Conservation (phyloP, 1,140 invertebrate species). For the Diploscapter pachys region DNA sequence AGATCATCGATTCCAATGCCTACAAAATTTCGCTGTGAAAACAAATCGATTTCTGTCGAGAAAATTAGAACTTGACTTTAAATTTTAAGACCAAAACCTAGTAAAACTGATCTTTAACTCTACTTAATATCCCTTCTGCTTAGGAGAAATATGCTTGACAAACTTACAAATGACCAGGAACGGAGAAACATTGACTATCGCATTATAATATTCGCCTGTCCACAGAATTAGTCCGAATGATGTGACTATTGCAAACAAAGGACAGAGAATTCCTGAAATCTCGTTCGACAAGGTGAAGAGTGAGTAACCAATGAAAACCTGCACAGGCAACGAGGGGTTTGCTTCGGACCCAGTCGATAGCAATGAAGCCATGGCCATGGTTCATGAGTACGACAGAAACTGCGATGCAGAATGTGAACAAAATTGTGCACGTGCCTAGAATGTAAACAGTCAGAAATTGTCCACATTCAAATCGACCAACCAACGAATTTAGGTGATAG, state of each 20-base stretch:
- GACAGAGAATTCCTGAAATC: constrained; percentile 70
- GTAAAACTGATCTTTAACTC: no score
- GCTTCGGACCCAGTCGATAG: constrained; percentile 75
- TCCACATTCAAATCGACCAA: constrained; percentile 22
- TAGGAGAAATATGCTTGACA: no score
- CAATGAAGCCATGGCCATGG: constrained; percentile 57
- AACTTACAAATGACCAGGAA: constrained; percentile 88
- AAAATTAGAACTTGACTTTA: no score
- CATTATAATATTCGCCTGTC: constrained; percentile 84
- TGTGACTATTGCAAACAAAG: constrained; percentile 79
- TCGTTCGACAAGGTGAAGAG: background rate
- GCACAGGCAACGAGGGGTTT: constrained; percentile 84
- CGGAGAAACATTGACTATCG: constrained; percentile 86
- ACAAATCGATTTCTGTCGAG: no score
- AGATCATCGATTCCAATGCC: constrained; percentile 65
- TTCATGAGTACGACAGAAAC: constrained; percentile 59
- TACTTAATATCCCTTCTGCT: no score
- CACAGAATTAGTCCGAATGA: constrained; percentile 88
- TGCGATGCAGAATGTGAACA: constrained; percentile 53
- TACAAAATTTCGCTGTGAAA: constrained; percentile 27
- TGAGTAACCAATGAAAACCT: constrained; percentile 55
- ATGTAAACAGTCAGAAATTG: background rate
- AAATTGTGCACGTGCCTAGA: constrained; percentile 31
- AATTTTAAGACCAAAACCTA: no score
- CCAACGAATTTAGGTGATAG: constrained; percentile 53